Evolutionary conservation across 1,140 invertebrate genomes (phyloP).

Genomic region (Cotesia vestalis): DNA sequence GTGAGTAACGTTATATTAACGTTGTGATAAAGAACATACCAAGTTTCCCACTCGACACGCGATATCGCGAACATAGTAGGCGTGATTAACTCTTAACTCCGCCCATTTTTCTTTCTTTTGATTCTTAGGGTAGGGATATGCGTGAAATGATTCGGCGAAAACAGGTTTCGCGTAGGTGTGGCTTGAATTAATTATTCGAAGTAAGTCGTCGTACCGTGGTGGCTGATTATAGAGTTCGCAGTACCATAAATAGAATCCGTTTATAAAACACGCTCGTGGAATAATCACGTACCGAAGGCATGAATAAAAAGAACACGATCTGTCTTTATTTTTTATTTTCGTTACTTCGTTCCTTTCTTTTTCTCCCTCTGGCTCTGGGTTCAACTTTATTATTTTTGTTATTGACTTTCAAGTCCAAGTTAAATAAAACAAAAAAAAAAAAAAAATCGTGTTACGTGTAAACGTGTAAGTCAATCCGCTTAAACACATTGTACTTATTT

Average conservation of each 20-base stretch:
- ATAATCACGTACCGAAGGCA: conserved; percentile 45
- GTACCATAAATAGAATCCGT: conserved; percentile 64
- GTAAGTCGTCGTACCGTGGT: conserved; percentile 63
- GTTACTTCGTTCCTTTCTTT: background rate
- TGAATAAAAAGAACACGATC: conserved; percentile 21
- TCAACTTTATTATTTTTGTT: background rate
- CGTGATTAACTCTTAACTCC: conserved; percentile 41
- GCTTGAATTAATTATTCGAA: conserved; percentile 65
- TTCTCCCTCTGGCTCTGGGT: background rate
- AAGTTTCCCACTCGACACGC: conserved; percentile 9
- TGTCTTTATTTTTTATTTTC: conserved; percentile 5
- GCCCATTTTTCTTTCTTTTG: conserved; percentile 51
- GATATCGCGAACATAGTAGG: conserved; percentile 37
- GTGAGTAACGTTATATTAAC: conserved; percentile 1
- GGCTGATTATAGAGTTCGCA: conserved; percentile 64
- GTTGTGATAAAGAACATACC: conserved; percentile 5
- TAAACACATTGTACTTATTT: no score
- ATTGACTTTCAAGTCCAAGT: no score
- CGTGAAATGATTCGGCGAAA: conserved; percentile 47
- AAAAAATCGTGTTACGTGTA: no score
- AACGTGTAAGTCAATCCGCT: no score
- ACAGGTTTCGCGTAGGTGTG: conserved; percentile 46
- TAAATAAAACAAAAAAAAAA: no score
- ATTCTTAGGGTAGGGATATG: conserved; percentile 37
- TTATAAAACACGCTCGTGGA: conserved; percentile 57